Evolutionary conservation across 2,888 invertebrate genomes (phyloP), one percentile per base, ranked within the genome.

Genomic region (Artemia sinica): DNA sequence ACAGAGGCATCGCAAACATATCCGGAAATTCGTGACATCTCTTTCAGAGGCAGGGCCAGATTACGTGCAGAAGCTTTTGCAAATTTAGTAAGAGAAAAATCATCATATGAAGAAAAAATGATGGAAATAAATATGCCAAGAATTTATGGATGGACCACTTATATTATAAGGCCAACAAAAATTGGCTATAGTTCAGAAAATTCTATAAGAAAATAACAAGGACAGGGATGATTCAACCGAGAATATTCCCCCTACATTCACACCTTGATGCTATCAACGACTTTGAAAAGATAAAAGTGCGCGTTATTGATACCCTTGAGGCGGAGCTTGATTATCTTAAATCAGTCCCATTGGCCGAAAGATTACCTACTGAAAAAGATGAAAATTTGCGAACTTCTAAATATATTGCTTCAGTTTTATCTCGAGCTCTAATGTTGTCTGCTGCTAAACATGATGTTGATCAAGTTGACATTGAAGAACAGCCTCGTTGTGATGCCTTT

Each of bases 401-500:
- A 28, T 41, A 50, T 28, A 67, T 67, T 13, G 50, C 50, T 50
- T 51, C 66, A 13, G 49, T 68, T n/a, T 18, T 65, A 18, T 49
- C 65, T 13, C 65, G 50, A 13, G 52, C 51, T 50, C 66, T 69
- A 12, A 67, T 67, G 18, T 63, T 63, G 14, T 28, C 18, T 51
- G 49, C 63, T 11, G n/a, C 67, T 41, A 49, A 65, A 49, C 18
- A 69, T 67, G 68, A 70, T 58, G 50, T 70, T 66, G 72, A 72
- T 28, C 76, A 76, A 65, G 75, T 79, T 12, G 80, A 88, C 82
- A 77, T 87, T 50, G 91, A 92, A 77, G 81, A 84, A 74, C 82
- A 87, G 72, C 88, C 93, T 6, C 81, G 89, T 28, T 81, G 89
- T 73, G 89, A 91, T 80, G 87, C 91, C 49, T 89, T 88, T 77